phyloP scores from a whole-genome alignment of 2,113 vertebrate genomes.

The Ceyx melanurus region DNA sequence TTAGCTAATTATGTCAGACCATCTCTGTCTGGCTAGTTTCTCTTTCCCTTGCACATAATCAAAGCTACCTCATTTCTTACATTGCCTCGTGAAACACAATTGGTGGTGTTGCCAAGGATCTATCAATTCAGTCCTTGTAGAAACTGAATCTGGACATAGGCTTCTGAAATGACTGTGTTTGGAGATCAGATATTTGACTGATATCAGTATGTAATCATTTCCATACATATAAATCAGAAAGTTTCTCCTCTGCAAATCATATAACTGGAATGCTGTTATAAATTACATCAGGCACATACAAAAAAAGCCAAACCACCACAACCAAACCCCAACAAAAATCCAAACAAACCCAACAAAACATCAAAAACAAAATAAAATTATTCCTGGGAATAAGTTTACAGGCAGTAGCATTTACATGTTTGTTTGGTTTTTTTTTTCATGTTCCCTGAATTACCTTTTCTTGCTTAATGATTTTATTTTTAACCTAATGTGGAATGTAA shows the following conservation, averaged over 20 bases:
- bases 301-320: neutral
- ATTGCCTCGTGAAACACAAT: neutral
- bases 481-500: neutral
- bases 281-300: neutral
- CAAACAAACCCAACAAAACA: no score
- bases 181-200: neutral
- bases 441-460: neutral
- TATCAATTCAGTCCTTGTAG: neutral
- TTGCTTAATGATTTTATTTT: neutral
- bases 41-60: neutral
- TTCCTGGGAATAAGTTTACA: neutral
- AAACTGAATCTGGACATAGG: neutral
- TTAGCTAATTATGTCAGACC: neutral
- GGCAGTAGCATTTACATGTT: neutral
- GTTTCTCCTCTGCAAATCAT: neutral
- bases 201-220: neutral
- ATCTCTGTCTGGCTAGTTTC: neutral
- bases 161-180: neutral
- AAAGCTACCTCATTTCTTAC: neutral
- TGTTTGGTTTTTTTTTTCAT: neutral
- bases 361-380: neutral
- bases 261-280: neutral
- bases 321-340: no score
- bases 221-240: neutral
- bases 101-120: neutral